Conservation (phyloP, 2,113 vertebrate genomes). For the Theristicus caerulescens region DNA sequence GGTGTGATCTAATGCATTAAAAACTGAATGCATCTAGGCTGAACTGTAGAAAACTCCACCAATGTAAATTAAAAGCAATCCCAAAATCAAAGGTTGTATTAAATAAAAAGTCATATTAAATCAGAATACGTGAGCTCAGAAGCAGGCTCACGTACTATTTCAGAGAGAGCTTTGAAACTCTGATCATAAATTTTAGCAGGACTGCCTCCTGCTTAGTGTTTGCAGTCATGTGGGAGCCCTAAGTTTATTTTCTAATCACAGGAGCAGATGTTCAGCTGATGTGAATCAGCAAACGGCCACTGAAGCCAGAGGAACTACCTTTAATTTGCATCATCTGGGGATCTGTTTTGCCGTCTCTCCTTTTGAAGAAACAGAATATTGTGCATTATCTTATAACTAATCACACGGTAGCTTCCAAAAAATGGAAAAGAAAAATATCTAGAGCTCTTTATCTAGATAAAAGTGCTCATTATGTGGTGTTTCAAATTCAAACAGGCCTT, state of each 20-base stretch:
- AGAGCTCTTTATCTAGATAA: neutral
- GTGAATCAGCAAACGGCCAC: neutral
- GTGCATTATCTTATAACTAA: neutral
- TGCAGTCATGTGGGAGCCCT: neutral
- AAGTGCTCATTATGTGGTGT: neutral
- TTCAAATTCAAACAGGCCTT: neutral
- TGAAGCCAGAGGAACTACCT: neutral
- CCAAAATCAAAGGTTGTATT: neutral
- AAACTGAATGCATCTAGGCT: neutral
- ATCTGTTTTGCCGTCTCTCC: neutral
- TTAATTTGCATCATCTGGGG: neutral
- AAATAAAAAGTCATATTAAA: neutral
- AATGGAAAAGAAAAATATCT: neutral
- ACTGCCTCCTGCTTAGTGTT: neutral
- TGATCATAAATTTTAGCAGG: neutral
- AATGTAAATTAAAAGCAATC: neutral
- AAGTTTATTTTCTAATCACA: neutral
- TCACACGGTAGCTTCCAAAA: neutral
- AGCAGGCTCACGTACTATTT: neutral
- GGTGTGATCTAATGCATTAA: neutral
- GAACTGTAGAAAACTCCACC: neutral
- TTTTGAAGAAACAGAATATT: neutral
- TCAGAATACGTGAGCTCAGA: neutral
- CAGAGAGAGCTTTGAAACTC: neutral
- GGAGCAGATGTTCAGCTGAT: constrained; percentile 39